Conservation (phyloP, 2,888 invertebrate genomes). For the Plagiodera versicolora region DNA sequence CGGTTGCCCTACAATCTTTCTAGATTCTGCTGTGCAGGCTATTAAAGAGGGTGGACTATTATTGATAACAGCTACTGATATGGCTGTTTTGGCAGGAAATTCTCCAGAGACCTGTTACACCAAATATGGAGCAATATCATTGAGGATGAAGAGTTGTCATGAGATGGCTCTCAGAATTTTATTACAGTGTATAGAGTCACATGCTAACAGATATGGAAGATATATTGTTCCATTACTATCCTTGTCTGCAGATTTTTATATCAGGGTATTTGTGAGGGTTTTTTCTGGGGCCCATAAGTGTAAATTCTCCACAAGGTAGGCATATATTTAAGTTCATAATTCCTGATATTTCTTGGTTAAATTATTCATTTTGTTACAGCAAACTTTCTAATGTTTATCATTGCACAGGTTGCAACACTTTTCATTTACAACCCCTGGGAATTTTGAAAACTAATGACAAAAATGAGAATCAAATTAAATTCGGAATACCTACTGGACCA, state of each 20-base stretch:
- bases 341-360: too few species aligned
- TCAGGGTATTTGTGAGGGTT: conserved; percentile 88
- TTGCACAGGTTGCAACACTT: conserved; percentile 87
- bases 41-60: conserved; percentile 82
- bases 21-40: conserved; percentile 86
- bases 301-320: conserved; percentile 81
- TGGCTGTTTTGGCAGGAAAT: conserved; percentile 95
- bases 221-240: conserved; percentile 91
- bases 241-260: conserved; percentile 94
- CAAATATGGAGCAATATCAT: conserved; percentile 90
- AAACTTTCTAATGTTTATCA: conserved; percentile 87
- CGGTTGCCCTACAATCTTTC: conserved; percentile 90
- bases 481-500: conserved; percentile 70
- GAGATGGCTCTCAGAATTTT: conserved; percentile 96
- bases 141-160: conserved; percentile 87
- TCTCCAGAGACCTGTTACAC: conserved; percentile 88
- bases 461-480: conserved; percentile 61
- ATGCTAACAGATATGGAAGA: conserved; percentile 90
- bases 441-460: conserved; percentile 62
- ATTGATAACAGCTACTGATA: conserved; percentile 96
- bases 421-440: conserved; percentile 77
- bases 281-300: conserved; percentile 79
- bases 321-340: not conserved
- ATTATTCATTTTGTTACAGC: conserved; percentile 51
- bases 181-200: conserved; percentile 84